phyloP scores from a whole-genome alignment of 2,888 invertebrate genomes.

The Cancer borealis region DNA sequence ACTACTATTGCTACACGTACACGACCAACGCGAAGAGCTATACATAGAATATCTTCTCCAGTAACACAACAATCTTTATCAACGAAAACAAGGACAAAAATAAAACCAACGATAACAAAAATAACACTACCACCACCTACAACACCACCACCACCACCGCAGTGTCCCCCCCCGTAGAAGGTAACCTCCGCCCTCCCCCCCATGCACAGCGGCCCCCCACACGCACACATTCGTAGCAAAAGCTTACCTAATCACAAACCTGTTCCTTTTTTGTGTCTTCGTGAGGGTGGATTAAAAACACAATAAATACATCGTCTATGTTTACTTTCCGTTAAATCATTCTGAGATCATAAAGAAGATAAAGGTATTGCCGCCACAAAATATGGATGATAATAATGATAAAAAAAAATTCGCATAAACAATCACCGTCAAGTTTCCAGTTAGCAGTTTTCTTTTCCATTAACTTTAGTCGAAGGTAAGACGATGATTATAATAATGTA shows the following conservation, averaged over 20 bases:
- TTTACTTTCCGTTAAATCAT: not conserved
- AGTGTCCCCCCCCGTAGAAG: not conserved
- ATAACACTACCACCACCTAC: not conserved
- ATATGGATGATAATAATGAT: slow-evolving; percentile 2
- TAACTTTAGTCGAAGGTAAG: not conserved
- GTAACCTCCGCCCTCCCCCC: no score
- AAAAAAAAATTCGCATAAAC: not conserved
- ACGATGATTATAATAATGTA: slow-evolving; percentile 20
- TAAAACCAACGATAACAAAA: not conserved
- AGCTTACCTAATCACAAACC: slow-evolving; percentile 11
- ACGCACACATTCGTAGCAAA: not conserved
- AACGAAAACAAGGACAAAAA: not conserved
- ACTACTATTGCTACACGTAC: not conserved
- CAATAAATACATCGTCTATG: not conserved
- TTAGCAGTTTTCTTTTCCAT: slow-evolving; percentile 20
- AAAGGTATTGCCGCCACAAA: slow-evolving; percentile 10
- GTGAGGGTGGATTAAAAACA: slow-evolving; percentile 11
- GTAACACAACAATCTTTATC: not conserved
- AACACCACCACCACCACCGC: not conserved
- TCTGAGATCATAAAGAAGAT: not conserved
- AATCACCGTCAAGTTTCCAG: not conserved
- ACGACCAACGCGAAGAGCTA: no score
- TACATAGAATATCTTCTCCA: no score
- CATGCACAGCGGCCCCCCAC: not conserved
- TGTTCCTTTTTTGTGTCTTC: slow-evolving; percentile 10